phyloP scores from a whole-genome alignment of 2,888 invertebrate genomes.

The Callinectes sapidus region DNA sequence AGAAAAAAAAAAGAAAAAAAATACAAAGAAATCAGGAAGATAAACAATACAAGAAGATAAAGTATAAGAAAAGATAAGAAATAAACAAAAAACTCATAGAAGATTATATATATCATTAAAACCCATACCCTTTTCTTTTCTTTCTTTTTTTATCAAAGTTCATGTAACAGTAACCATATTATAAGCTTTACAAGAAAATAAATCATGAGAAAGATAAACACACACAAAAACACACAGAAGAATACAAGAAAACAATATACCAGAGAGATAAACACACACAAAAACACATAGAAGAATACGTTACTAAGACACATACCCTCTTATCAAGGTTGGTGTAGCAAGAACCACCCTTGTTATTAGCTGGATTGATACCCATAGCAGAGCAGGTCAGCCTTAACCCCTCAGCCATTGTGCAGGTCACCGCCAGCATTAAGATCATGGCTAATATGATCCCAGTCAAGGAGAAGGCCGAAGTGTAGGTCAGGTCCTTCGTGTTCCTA shows the following conservation, averaged over 20 bases:
- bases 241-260: background rate
- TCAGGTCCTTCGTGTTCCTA: background rate
- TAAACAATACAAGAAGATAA: background rate
- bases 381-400: slow-evolving; percentile 64
- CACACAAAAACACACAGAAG: background rate
- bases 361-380: slow-evolving; percentile 64
- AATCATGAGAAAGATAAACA: too few relatives aligned
- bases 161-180: too few relatives aligned
- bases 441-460: slow-evolving; percentile 26
- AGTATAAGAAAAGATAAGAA: too few relatives aligned
- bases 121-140: too few relatives aligned
- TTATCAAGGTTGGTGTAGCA: slow-evolving; percentile 59
- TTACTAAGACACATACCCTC: slow-evolving; percentile 63
- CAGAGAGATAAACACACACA: background rate
- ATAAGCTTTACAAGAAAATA: too few relatives aligned
- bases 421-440: slow-evolving; percentile 54
- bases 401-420: slow-evolving; percentile 63
- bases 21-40: background rate
- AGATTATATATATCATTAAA: background rate
- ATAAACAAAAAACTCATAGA: background rate
- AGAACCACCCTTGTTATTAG: slow-evolving; percentile 57
- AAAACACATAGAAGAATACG: too few relatives aligned
- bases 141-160: too few relatives aligned
- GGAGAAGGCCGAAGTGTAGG: background rate
- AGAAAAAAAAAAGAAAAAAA: background rate